Percentiles rank a stretch among this genome's conserved stretches.
phyloP scores from a whole-genome alignment of 2,888 invertebrate species.

The Gnatocerus cornutus region DNA sequence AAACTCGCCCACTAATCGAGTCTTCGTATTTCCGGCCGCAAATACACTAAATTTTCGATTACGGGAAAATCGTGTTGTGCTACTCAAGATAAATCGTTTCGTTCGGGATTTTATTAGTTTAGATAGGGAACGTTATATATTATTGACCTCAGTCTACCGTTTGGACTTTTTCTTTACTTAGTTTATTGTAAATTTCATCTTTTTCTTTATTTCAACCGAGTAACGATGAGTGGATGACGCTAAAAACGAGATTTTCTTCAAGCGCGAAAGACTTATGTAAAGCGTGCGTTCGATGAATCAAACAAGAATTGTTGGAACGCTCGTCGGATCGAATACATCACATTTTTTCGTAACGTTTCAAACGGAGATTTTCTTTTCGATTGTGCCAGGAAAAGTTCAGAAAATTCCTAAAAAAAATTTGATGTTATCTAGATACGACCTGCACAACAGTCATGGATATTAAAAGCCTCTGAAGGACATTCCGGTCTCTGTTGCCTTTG shows the following conservation, averaged over 20 bases:
- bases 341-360: constrained; percentile 8
- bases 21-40: constrained; percentile 47
- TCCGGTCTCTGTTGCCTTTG: not conserved
- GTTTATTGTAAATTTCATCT: constrained; percentile 37
- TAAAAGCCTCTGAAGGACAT: not conserved
- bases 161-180: constrained; percentile 42
- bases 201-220: constrained; percentile 12
- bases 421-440: constrained; percentile 21
- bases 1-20: constrained; percentile 48
- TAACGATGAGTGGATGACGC: not conserved
- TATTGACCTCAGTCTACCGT: constrained; percentile 45
- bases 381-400: constrained; percentile 1
- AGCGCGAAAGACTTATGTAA: not conserved
- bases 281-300: not conserved
- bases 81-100: constrained; percentile 50
- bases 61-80: constrained; percentile 46
- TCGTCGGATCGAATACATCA: constrained; percentile 4
- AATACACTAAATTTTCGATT: constrained; percentile 51
- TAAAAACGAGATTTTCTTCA: constrained; percentile 1
- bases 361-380: constrained; percentile 14
- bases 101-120: constrained; percentile 49
- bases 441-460: not conserved
- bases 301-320: not conserved
- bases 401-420: constrained; percentile 24
- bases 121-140: constrained; percentile 47